Evolutionary conservation across 2,113 vertebrate species (phyloP), one percentile per base, ranked within the genome.

Genomic region (Semnornis frantzii): DNA sequence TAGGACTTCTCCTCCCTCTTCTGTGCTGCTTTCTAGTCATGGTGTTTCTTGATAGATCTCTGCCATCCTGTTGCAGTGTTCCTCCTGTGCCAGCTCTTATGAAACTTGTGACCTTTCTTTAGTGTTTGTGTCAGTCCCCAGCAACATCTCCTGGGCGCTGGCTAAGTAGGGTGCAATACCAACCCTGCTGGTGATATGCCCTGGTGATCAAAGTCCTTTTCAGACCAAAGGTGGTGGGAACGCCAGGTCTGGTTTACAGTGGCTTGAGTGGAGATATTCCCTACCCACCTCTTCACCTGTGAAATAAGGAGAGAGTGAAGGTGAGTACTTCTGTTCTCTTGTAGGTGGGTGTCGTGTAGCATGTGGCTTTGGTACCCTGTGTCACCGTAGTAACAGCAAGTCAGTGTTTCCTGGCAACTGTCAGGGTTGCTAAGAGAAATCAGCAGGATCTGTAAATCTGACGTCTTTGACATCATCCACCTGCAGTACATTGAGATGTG

Each of bases 401-500:
- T 57, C 10, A 0, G 13, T 1, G 69, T 96, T 71, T 60, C 95
- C 92, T 71, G 74, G 94, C 89, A 96, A 93, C 92, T 82, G 82
- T 73, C 69, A 50, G 70, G 55, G 92, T 88, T 95, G 94, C 93
- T 94, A 86, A 95, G 95, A 68, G 91, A 91, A 91, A 64, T 15
- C 5, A 0, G 54, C 75, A 83, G 33, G 48, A 44, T 82, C 75
- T 4, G 16, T 79, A 55, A 85, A 75, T 82, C 42, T 90, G 90
- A 75, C 4, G 19, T 82, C 81, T 84, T 15, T 93, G 87, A 88
- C 70, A 89, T 86, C 63, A 82, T 79, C 80, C 4, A 5, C 70
- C 86, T 46, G 27, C 42, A 6, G 50, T 75, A 5, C 39, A 30
- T 27, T 75, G 42, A 25, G 50, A 52, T 24, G 50, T 18, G 44